These are phyloP conservation scores for Oreocharis arfaki DNA, from an alignment of 2,113 vertebrate species.

Conservation along the genomic window DNA sequence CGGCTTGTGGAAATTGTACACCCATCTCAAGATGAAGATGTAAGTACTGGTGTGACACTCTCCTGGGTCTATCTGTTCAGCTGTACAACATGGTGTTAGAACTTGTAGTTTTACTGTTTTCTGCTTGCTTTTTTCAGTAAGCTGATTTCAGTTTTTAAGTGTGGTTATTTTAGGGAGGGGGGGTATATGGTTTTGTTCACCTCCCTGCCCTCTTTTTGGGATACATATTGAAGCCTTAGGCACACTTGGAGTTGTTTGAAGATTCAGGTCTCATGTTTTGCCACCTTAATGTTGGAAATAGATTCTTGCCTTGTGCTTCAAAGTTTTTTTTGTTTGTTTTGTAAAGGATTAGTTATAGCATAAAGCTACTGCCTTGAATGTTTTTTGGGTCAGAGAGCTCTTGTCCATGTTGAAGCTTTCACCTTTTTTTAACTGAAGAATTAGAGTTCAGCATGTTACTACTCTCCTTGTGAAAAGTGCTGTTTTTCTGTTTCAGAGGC, in stretches of 20 bases:
- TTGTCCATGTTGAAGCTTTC: not conserved
- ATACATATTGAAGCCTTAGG: not conserved
- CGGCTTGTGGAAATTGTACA: conserved; percentile 95
- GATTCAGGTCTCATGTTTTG: not conserved
- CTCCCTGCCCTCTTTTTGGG: not conserved
- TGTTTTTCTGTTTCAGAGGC: conserved; percentile 77
- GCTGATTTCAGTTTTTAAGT: not conserved
- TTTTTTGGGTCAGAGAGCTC: not conserved
- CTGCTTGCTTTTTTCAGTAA: not conserved
- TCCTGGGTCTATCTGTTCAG: not conserved
- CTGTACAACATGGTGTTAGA: not conserved
- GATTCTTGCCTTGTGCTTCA: not conserved
- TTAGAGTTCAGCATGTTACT: not conserved
- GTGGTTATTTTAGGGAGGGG: not conserved
- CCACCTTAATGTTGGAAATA: not conserved
- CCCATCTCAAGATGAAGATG: conserved; percentile 96
- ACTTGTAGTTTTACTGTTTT: not conserved
- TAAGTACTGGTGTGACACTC: conserved; percentile 70
- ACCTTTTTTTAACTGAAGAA: not conserved
- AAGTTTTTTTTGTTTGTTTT: not conserved
- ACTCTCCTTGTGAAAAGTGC: not conserved
- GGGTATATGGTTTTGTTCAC: not conserved
- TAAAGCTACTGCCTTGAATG: not conserved
- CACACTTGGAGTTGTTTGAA: not conserved
- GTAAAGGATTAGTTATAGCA: not conserved